Conservation (phyloP, 2,113 vertebrate genomes). For the Thoracochromis brauschi region DNA sequence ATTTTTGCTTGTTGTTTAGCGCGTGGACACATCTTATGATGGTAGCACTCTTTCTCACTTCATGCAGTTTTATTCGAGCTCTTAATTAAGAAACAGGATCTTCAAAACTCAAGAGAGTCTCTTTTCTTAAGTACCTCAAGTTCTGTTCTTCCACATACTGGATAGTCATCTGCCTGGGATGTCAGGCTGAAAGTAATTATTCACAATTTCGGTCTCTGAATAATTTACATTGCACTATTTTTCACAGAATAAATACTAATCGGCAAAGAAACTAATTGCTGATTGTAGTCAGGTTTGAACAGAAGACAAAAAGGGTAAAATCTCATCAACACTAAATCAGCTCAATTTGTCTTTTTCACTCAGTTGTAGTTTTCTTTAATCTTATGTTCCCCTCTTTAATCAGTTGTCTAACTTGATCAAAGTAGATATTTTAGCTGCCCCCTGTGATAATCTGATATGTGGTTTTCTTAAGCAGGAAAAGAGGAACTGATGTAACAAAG, state of each 20-base stretch:
- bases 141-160: neutral
- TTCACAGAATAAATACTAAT: neutral
- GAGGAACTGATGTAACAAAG: neutral
- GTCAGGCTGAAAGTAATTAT: neutral
- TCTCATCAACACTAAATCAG: neutral
- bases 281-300: neutral
- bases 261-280: neutral
- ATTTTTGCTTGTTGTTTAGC: neutral
- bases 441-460: neutral
- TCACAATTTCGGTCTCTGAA: neutral
- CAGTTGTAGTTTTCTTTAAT: neutral
- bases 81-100: neutral
- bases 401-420: neutral
- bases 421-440: neutral
- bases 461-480: neutral
- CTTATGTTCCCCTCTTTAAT: neutral
- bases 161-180: neutral
- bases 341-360: neutral
- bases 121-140: neutral
- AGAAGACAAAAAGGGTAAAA: neutral
- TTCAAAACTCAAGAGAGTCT: neutral
- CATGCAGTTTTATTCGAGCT: neutral
- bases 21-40: neutral
- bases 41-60: neutral
- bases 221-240: neutral